Conservation (phyloP, 1,140 invertebrate genomes). For the Dinoponera quadriceps region DNA sequence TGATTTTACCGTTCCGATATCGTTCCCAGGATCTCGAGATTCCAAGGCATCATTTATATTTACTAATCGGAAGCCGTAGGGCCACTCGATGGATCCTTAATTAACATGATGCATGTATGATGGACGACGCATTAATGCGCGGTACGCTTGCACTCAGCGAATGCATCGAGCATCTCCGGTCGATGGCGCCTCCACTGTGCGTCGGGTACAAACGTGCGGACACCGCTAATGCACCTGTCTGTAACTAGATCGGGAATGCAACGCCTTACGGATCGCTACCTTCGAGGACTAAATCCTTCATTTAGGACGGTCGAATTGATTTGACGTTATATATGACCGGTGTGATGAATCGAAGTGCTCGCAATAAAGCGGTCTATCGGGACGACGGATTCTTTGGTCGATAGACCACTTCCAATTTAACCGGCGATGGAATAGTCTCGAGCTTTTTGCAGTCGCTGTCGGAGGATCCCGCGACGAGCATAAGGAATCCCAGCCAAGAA, state of each 20-base stretch:
- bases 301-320: constrained; percentile 34
- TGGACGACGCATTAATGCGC: no score
- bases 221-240: background rate
- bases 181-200: background rate
- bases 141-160: no score
- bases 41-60: no score
- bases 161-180: no score
- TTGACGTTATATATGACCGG: background rate
- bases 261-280: background rate
- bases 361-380: background rate
- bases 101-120: no score
- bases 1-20: no score
- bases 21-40: no score
- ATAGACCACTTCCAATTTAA: constrained; percentile 25
- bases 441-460: background rate
- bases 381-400: constrained; percentile 5
- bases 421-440: constrained; percentile 6
- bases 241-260: background rate
- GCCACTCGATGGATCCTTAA: no score
- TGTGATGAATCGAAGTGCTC: constrained; percentile 26
- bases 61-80: no score
- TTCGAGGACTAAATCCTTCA: constrained; percentile 19
- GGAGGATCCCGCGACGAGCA: no score
- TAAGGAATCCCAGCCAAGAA: no score
- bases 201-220: background rate